These are phyloP conservation scores for Trichomalopsis sarcophagae DNA, from an alignment of 1,140 invertebrate genomes.

Conservation along the genomic window DNA sequence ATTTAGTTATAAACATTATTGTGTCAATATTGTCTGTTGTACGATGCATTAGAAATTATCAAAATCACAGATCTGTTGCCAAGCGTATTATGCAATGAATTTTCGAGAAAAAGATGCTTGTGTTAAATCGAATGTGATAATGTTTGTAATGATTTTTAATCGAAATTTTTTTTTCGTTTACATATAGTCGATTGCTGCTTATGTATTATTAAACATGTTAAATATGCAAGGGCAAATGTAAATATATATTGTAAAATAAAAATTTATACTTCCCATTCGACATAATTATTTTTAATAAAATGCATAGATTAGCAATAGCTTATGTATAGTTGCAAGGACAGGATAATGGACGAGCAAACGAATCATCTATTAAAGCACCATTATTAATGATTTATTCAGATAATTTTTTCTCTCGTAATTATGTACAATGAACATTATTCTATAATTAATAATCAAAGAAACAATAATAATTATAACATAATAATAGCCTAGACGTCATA, in stretches of 20 bases:
- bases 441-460: conserved; percentile 65
- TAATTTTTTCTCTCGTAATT: conserved; percentile 62
- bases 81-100: background rate
- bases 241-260: conserved; percentile 46
- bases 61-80: conserved; percentile 21
- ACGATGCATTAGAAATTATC: background rate
- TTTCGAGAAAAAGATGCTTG: conserved; percentile 1
- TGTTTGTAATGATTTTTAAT: conserved; percentile 20
- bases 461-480: conserved; percentile 67
- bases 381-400: conserved; percentile 70
- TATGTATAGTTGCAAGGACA: background rate
- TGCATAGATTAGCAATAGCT: background rate
- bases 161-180: background rate
- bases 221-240: conserved; percentile 17
- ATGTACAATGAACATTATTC: conserved; percentile 64
- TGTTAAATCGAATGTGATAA: conserved; percentile 11
- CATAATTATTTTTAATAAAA: background rate
- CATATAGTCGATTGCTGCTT: background rate
- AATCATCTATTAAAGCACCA: conserved; percentile 66
- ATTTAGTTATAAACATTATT: background rate
- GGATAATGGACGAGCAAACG: conserved; percentile 17
- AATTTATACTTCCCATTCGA: conserved; percentile 20
- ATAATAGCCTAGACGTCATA: conserved; percentile 63
- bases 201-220: conserved; percentile 10
- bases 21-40: background rate